Evolutionary conservation across 2,113 vertebrate genomes (phyloP).

Genomic region (Hystrix brachyura): DNA sequence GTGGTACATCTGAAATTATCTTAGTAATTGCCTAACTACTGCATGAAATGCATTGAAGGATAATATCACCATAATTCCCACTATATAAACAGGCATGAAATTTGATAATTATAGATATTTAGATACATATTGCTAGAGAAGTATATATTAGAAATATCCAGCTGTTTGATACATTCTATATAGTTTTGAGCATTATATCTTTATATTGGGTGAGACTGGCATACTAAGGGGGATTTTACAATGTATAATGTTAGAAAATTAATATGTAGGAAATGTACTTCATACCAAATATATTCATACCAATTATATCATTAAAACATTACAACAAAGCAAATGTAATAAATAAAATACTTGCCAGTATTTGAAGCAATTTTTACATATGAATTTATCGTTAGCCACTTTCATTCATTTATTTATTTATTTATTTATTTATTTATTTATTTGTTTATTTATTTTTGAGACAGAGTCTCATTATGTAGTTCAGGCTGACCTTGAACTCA

Average conservation of each 20-base stretch:
- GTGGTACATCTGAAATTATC: background rate
- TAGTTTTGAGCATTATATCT: background rate
- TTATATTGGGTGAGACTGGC: background rate
- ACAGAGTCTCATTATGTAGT: too few relatives aligned
- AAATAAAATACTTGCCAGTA: background rate
- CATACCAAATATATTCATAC: background rate
- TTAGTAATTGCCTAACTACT: conserved; percentile 12
- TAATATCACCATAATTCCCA: background rate
- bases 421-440: too few relatives aligned
- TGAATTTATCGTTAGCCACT: background rate
- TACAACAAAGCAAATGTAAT: background rate
- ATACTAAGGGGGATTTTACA: background rate
- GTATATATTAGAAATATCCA: background rate
- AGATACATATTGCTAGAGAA: background rate
- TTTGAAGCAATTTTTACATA: background rate
- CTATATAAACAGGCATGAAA: background rate
- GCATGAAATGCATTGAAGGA: background rate
- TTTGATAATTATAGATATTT: background rate
- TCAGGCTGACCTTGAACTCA: too few relatives aligned
- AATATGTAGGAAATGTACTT: background rate
- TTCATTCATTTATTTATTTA: background rate
- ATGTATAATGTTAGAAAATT: background rate
- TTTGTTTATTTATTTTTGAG: too few relatives aligned
- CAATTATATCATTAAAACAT: background rate
- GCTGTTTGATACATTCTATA: background rate